Percentiles rank a stretch among this genome's conserved stretches.
phyloP scores from a whole-genome alignment of 2,113 vertebrate genomes.

The Malurus alboscapulatus region DNA sequence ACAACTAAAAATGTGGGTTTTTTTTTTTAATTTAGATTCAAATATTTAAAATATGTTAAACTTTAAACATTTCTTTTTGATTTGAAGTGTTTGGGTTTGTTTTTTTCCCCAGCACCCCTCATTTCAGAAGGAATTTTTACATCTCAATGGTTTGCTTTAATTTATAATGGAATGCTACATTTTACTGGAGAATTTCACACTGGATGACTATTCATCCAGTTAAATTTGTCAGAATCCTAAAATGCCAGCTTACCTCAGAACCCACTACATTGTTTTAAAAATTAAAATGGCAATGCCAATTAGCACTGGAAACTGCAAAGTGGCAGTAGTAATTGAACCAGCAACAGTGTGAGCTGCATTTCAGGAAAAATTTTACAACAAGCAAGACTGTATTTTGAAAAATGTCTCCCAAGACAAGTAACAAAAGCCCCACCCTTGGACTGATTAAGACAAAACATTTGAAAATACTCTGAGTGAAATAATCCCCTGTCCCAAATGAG shows the following conservation, averaged over 20 bases:
- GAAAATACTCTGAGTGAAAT: not conserved
- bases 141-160: not conserved
- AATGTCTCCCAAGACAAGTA: not conserved
- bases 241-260: not conserved
- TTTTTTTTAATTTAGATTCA: not conserved
- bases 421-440: not conserved
- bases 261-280: not conserved
- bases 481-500: not conserved
- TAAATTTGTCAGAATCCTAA: not conserved
- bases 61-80: not conserved
- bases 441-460: not conserved
- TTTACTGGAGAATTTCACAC: not conserved
- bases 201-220: not conserved
- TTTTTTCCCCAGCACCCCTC: not conserved
- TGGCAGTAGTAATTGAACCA: not conserved
- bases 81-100: fast-evolving
- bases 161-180: not conserved
- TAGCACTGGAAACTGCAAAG: not conserved
- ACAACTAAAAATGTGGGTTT: not conserved
- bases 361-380: not conserved
- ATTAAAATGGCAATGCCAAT: not conserved
- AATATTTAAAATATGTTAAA: not conserved
- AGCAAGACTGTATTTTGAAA: not conserved
- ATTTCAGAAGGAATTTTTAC: not conserved
- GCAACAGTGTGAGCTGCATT: not conserved